A percentile compares a stretch with the other conserved stretches of the same genome.
Conservation (phyloP, 2,797 vertebrate species). For the Ciconia nigra region DNA sequence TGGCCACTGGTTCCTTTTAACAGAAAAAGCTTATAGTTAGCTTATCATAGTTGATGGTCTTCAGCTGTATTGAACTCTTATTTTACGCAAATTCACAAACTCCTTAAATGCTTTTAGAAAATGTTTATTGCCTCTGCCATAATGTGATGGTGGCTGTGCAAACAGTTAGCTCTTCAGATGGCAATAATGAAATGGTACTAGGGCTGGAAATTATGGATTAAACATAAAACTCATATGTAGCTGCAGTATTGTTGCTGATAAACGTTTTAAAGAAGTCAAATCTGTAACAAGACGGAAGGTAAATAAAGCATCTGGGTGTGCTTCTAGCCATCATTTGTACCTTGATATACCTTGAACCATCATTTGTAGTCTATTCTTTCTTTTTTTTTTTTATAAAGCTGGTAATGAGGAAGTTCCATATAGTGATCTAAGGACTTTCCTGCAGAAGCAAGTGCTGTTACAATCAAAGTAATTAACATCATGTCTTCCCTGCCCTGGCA, state of each 20-base stretch:
- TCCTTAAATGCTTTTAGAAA: not conserved
- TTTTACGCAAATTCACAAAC: not conserved
- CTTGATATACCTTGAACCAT: no score
- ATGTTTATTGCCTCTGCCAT: not conserved
- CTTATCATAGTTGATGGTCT: not conserved
- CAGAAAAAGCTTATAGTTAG: not conserved
- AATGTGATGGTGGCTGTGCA: not conserved
- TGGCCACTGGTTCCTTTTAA: not conserved
- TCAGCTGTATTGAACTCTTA: not conserved
- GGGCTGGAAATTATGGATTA: not conserved
- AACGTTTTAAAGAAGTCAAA: not conserved
- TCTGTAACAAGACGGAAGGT: not conserved
- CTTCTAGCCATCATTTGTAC: not conserved
- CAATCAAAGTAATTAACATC: not conserved
- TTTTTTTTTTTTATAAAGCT: not conserved
- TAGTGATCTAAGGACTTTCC: no score
- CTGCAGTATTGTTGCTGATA: not conserved
- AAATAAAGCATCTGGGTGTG: no score
- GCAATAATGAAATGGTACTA: not conserved
- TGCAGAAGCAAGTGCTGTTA: not conserved
- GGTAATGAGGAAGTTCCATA: not conserved
- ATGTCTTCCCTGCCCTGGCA: not conserved
- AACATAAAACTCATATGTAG: not conserved
- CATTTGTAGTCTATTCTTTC: not conserved
- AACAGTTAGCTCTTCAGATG: not conserved